These are phyloP conservation scores for Epinephelus fuscoguttatus DNA, from an alignment of 2,113 vertebrate species.

Conservation along the genomic window DNA sequence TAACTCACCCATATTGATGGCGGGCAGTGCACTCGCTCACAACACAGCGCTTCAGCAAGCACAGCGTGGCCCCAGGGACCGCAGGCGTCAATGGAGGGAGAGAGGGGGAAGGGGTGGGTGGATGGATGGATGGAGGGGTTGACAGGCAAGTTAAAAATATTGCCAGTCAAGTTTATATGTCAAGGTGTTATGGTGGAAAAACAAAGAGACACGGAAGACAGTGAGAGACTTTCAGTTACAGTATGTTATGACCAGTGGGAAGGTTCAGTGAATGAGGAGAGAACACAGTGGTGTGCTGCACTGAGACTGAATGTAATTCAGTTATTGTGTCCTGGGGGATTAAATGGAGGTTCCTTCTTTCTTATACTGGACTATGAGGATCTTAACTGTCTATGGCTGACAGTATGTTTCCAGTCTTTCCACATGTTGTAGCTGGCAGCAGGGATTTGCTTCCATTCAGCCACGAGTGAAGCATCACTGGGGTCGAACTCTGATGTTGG, in stretches of 20 bases:
- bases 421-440: too few species aligned
- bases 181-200: slow-evolving; percentile 44
- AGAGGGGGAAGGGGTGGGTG: background rate
- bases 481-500: background rate
- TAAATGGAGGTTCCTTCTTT: too few species aligned
- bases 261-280: background rate
- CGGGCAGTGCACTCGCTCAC: slow-evolving; percentile 60
- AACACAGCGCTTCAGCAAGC: slow-evolving; percentile 72
- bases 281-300: background rate
- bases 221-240: background rate
- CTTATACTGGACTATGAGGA: too few species aligned
- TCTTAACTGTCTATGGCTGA: too few species aligned
- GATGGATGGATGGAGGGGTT: slow-evolving; percentile 12
- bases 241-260: background rate
- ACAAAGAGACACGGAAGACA: slow-evolving; percentile 24
- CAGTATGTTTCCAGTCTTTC: too few species aligned
- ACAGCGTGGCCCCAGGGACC: slow-evolving; percentile 70
- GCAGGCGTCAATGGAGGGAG: slow-evolving; percentile 39
- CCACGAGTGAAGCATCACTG: too few species aligned
- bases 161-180: slow-evolving; percentile 42
- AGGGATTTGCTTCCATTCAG: too few species aligned
- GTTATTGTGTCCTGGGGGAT: background rate
- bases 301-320: background rate
- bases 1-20: slow-evolving; percentile 86
- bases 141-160: slow-evolving; percentile 41